Base-by-base conservation (phyloP, 2,888 invertebrate genomes). In the Lymantria monacha region DNA sequence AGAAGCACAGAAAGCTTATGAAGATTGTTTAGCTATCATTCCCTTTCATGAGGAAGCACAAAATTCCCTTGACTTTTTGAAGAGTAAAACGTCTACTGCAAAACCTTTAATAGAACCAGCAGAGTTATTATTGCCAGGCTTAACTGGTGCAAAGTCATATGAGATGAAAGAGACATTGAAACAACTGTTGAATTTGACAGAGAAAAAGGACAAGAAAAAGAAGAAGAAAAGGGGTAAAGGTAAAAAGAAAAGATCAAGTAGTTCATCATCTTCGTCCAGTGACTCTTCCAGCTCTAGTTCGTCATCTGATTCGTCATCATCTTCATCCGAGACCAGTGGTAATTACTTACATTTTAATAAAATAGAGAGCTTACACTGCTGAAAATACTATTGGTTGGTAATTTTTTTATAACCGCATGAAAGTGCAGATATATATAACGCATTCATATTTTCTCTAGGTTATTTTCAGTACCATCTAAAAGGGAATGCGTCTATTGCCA, bases 41-140 rank as follows among this genome's bases (percentile, higher is more conserved):
- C 97, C 97, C 0, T 96, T 95, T 77, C 97, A 97, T 79, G 96
- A 96, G 67, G 97, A 97, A 76, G 97, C 97, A 0, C 94, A 95
- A 70, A 95, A 95, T 71, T 96, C 96, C 0, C 88, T 97, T 59
- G 96, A 96, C 67, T 96, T 95, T 68, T 89, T 97, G 55, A 96
- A 96, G 74, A 94, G 94, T 49, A 96, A 96, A 74, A 85, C 85
- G 10, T 87, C 91, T 30, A 79, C 87, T 0, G 72, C 83, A 0
- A 94, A 94, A 62, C 94, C 93, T 58, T 76, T 94, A 60, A 94
- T 94, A 57, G 94, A 94, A 72, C 93, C 94, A 0, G 91, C 92
- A 8, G 94, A 94, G 70, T 76, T 94, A 30, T 73, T 93, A 11
- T 76, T 94, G 51, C 94, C 95, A 7, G 93, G 94, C 51, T 75